phyloP scores from a whole-genome alignment of 1,140 invertebrate species.

The Penaeus chinensis region DNA sequence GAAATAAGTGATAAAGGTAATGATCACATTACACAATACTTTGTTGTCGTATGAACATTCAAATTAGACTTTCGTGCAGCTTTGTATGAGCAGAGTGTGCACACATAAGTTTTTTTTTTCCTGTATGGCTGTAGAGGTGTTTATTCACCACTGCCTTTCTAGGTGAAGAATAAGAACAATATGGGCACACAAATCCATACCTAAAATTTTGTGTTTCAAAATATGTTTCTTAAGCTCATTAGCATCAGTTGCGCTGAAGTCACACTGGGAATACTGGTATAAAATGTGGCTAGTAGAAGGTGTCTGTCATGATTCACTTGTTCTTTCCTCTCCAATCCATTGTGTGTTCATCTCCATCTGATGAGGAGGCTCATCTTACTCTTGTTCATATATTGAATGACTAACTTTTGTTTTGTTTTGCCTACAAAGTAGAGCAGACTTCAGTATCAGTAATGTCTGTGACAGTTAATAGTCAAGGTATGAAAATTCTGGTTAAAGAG shows the following conservation, averaged over 20 bases:
- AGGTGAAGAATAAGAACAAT: slow-evolving; percentile 29
- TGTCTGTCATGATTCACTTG: too few species aligned
- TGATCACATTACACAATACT: not conserved
- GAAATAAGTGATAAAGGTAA: too few species aligned
- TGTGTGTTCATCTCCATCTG: too few species aligned
- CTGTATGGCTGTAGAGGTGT: slow-evolving; percentile 27
- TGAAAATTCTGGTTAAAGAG: too few species aligned
- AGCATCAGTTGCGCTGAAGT: not conserved
- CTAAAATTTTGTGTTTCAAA: not conserved
- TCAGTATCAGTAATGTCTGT: too few species aligned
- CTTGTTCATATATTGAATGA: too few species aligned
- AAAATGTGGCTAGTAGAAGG: not conserved
- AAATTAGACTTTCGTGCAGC: not conserved
- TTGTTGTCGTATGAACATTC: not conserved
- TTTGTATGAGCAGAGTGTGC: not conserved
- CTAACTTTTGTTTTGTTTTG: too few species aligned
- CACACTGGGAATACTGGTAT: not conserved
- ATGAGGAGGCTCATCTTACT: too few species aligned
- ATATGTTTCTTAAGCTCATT: not conserved
- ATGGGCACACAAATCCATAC: not conserved
- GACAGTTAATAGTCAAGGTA: too few species aligned
- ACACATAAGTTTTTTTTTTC: slow-evolving; percentile 4
- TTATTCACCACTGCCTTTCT: slow-evolving; percentile 10
- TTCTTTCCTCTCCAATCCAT: too few species aligned
- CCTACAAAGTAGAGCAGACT: too few species aligned